Evolutionary conservation across 2,797 vertebrate genomes (phyloP), one percentile per base, ranked within the genome.

Genomic region (Etheostoma perlongum): DNA sequence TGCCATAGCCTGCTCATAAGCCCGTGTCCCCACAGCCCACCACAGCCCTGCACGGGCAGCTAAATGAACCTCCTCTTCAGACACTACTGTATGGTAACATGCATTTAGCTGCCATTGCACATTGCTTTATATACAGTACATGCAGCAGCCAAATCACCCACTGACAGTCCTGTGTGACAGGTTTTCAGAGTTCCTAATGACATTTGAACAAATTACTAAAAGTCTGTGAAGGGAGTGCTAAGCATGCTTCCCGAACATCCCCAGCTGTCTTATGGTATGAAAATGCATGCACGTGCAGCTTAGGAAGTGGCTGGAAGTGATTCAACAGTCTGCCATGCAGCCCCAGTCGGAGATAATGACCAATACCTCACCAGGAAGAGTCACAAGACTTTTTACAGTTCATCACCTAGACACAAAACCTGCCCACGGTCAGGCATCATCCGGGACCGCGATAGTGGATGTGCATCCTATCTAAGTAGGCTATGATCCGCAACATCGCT

Each of bases 1-100:
- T 70, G 77, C 73, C 62, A 30, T 1, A 14, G 67, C 27, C 67
- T 66, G 66, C 53, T 46, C 54, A 2, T 18, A 54, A 63, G 30
- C 27, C 68, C 52, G 53, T 14, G 23, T 78, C 69, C 60, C 64
- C 44, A 14, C 67, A 67, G 51, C 44, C 57, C 46, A 13, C 30
- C 47, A 25, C 40, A 51, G 67, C 74, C 61, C 72, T 52, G 83
- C 63, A 44, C 18, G 6, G 11, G 25, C 62, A 73, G 53, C 77
- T 27, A 66, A 73, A 78, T 65, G 70, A 76, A 52, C 84, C 85
- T 70, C 65, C 11, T 64, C 87, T 70, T 4, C 79, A 75, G 18
- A 9, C 78, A 63, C 64, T 60, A 52, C 74, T 55, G 1, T 30
- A 72, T 5, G 21, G 5, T 74, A 79, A 80, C 70, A 67, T 60